Evolutionary conservation across 37 sponge, comb jelly and placozoan species (phyloP).

Genomic region (Trichoplax adhaerens): DNA sequence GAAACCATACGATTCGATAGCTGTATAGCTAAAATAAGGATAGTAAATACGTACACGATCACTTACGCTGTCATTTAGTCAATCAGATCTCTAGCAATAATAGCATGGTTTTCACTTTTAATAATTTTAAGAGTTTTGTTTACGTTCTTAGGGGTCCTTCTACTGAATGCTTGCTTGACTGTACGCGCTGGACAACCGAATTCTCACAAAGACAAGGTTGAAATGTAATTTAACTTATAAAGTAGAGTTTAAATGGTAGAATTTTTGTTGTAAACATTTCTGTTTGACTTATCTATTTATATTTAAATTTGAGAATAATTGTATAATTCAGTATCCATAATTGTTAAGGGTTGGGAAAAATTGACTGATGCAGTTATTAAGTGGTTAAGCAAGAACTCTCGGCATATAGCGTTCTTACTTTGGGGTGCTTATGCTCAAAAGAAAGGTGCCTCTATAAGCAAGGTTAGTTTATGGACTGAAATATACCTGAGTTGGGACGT

Average conservation of each 20-base stretch:
- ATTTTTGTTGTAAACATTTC: neutral
- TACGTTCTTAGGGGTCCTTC: conserved; percentile 48
- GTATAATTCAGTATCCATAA: too few species aligned
- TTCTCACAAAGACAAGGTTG: conserved; percentile 57
- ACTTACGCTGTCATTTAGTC: too few species aligned
- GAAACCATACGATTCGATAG: too few species aligned
- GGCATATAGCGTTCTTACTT: conserved; percentile 66
- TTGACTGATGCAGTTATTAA: conserved; percentile 89
- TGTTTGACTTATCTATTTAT: too few species aligned
- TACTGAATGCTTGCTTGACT: conserved; percentile 92
- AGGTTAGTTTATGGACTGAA: too few species aligned
- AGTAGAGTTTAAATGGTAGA: neutral
- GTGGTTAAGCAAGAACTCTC: conserved; percentile 50
- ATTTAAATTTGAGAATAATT: too few species aligned
- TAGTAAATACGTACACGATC: too few species aligned
- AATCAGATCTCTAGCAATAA: too few species aligned
- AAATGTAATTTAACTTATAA: neutral
- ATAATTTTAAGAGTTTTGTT: neutral
- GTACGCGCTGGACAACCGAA: conserved; percentile 63
- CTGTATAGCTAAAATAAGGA: too few species aligned
- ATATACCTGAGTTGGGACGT: too few species aligned
- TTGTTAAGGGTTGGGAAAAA: conserved; percentile 79
- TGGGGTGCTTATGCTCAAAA: conserved; percentile 94
- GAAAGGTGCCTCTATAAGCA: conserved; percentile 37
- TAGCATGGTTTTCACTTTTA: too few species aligned